These are phyloP conservation scores for Perodicticus potto DNA, from an alignment of 2,797 vertebrate genomes.

Conservation along the genomic window DNA sequence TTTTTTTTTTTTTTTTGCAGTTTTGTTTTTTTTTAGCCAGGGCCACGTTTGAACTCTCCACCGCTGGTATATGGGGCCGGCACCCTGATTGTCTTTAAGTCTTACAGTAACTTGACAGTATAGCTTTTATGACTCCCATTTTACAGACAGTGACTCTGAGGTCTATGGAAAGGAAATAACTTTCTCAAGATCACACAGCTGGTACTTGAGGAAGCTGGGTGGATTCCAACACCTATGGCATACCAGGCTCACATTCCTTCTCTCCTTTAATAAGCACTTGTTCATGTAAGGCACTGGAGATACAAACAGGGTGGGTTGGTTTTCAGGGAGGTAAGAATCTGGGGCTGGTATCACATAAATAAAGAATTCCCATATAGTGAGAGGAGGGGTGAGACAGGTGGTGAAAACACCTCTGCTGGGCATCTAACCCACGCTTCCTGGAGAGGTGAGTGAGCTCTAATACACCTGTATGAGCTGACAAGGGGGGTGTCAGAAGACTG, in stretches of 20 bases:
- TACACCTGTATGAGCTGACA: neutral
- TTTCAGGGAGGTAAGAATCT: neutral
- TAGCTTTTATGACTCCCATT: slow-evolving; percentile 14
- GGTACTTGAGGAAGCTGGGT: neutral
- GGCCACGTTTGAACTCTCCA: no score
- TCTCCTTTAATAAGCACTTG: neutral
- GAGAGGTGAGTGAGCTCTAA: neutral
- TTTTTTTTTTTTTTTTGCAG: no score
- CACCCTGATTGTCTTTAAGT: neutral
- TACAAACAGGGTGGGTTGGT: neutral
- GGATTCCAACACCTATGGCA: neutral
- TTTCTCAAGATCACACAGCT: neutral
- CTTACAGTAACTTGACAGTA: neutral
- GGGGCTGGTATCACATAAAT: neutral
- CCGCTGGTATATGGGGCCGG: no score
- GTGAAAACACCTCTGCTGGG: neutral
- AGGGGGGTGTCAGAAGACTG: neutral
- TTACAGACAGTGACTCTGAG: neutral
- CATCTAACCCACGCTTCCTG: neutral
- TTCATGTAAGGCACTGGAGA: neutral
- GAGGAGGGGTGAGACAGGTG: neutral
- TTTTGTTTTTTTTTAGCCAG: no score
- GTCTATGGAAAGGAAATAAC: neutral
- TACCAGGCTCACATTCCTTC: neutral
- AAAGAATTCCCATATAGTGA: neutral